Evolutionary conservation across 2,888 invertebrate genomes (phyloP).

Genomic region (Morpho achilles): DNA sequence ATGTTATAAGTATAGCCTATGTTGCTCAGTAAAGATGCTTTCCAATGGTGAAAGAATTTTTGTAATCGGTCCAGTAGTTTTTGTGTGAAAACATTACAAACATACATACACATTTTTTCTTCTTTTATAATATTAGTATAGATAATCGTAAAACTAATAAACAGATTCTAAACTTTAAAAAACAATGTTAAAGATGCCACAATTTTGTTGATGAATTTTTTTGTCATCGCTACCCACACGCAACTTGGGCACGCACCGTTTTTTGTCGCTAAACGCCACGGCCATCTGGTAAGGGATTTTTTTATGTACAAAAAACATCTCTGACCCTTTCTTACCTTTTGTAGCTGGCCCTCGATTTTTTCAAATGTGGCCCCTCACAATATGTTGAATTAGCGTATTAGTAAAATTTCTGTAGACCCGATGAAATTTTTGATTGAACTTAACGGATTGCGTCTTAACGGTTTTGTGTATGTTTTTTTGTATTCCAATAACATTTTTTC

Average conservation of each 20-base stretch:
- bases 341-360: slow-evolving; percentile 66
- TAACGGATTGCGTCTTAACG: slow-evolving; percentile 74
- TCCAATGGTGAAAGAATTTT: no score
- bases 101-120: no score
- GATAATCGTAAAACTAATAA: no score
- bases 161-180: no score
- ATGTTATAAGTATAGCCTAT: no score
- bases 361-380: slow-evolving; percentile 63
- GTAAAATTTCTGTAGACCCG: slow-evolving; percentile 68
- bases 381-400: slow-evolving; percentile 78
- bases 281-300: slow-evolving; percentile 76
- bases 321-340: slow-evolving; percentile 78
- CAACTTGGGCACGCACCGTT: slow-evolving; percentile 70
- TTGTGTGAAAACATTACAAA: no score
- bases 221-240: slow-evolving; percentile 54
- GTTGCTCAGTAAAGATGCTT: no score
- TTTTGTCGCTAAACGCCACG: slow-evolving; percentile 71
- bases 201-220: slow-evolving; percentile 13
- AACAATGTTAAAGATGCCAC: no score
- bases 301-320: slow-evolving; percentile 61
- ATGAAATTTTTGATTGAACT: slow-evolving; percentile 76
- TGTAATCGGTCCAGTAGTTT: no score
- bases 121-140: no score
- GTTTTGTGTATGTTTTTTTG: slow-evolving; percentile 39
- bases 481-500: slow-evolving; percentile 5